Conservation (phyloP, 2,113 vertebrate species). For the Empidonax alnorum region DNA sequence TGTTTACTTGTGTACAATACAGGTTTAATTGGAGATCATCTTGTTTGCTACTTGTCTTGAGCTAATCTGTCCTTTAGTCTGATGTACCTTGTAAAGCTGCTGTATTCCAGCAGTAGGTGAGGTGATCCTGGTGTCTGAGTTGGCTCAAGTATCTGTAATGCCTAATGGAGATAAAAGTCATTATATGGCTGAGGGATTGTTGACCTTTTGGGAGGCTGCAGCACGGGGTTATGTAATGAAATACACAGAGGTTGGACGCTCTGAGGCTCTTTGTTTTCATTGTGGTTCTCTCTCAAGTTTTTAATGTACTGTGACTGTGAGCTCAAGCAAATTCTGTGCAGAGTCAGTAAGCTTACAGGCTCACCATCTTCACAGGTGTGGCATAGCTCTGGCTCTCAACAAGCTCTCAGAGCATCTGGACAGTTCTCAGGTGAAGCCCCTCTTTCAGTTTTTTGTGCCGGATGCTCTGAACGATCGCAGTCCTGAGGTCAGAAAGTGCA, state of each 20-base stretch:
- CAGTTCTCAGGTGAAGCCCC: constrained; percentile 91
- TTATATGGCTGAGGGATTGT: not conserved
- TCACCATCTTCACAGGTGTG: constrained; percentile 80
- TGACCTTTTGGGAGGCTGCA: not conserved
- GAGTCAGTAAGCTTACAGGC: not conserved
- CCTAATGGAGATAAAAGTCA: not conserved
- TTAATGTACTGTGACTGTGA: not conserved
- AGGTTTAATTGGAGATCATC: not conserved
- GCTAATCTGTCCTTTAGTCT: not conserved
- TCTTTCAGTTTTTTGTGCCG: constrained; percentile 96
- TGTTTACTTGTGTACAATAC: not conserved
- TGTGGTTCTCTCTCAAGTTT: not conserved
- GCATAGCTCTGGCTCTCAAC: constrained; percentile 93
- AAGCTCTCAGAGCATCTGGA: constrained; percentile 91
- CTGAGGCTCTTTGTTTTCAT: not conserved
- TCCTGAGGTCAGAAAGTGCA: constrained; percentile 92
- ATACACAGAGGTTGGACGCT: not conserved
- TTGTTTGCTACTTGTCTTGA: not conserved
- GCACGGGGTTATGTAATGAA: not conserved
- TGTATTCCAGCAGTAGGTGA: not conserved
- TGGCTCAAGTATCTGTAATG: not conserved
- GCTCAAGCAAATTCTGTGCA: not conserved
- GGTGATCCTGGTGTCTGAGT: not conserved
- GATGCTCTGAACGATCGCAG: constrained; percentile 97
- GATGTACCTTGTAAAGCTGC: not conserved